These are phyloP conservation scores for Diplogasteroides magnus DNA, from an alignment of 1,140 invertebrate species.

Conservation along the genomic window DNA sequence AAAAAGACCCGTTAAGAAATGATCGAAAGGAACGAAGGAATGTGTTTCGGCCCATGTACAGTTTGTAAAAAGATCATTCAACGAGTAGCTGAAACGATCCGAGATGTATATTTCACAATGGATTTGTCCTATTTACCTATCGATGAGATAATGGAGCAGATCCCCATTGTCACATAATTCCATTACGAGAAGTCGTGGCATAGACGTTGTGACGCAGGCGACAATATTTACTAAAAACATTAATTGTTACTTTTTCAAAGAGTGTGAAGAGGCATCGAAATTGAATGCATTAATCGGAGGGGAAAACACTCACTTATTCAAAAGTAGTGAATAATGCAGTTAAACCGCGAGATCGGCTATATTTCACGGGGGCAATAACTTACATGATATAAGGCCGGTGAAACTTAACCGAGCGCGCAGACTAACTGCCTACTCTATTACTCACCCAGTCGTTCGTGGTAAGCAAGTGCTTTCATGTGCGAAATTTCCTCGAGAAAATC, in stretches of 20 bases:
- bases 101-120: not conserved
- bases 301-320: too few relatives aligned
- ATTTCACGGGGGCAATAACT: too few relatives aligned
- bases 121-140: slow-evolving; percentile 36
- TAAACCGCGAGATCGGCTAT: not conserved
- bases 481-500: slow-evolving; percentile 60
- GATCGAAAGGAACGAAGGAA: too few relatives aligned
- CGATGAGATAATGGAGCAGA: slow-evolving; percentile 56
- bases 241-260: not conserved
- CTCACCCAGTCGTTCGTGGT: too few relatives aligned
- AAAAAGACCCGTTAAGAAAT: too few relatives aligned
- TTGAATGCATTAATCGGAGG: not conserved
- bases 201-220: slow-evolving; percentile 58
- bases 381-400: too few relatives aligned
- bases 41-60: slow-evolving; percentile 29
- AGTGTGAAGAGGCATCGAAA: not conserved
- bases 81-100: not conserved
- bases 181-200: slow-evolving; percentile 59
- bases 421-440: too few relatives aligned
- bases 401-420: too few relatives aligned
- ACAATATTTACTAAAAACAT: slow-evolving; percentile 57
- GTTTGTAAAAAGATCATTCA: not conserved
- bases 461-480: slow-evolving; percentile 59
- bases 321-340: too few relatives aligned
- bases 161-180: slow-evolving; percentile 59